These are phyloP conservation scores for Rhogogaster chlorosoma DNA, from an alignment of 2,888 invertebrate species.

Conservation along the genomic window DNA sequence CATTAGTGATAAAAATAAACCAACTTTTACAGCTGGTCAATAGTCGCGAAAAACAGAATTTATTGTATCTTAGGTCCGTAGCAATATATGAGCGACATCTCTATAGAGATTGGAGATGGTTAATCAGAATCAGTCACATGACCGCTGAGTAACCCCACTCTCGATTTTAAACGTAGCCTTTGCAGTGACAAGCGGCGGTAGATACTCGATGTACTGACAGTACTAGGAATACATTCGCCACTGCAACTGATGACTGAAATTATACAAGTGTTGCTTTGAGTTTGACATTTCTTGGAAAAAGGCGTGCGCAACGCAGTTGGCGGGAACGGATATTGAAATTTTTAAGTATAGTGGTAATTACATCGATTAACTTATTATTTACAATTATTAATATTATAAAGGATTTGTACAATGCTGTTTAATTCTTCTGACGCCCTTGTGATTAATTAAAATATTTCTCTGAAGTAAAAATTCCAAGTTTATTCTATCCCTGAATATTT, in stretches of 20 bases:
- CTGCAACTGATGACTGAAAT: not conserved
- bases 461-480: too few relatives aligned
- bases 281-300: not conserved
- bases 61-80: not conserved
- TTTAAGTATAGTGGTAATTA: not conserved
- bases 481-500: too few relatives aligned
- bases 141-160: constrained; percentile 12
- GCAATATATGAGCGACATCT: not conserved
- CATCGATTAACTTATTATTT: not conserved
- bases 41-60: not conserved
- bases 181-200: not conserved
- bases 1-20: not conserved
- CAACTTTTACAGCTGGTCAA: not conserved
- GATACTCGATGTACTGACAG: constrained; percentile 18
- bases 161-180: not conserved
- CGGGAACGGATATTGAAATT: constrained; percentile 5
- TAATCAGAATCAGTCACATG: constrained; percentile 31
- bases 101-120: not conserved
- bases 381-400: not conserved
- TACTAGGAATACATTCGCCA: not conserved
- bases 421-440: not conserved
- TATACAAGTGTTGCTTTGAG: not conserved
- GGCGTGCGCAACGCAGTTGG: constrained; percentile 8
- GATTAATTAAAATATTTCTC: not conserved
- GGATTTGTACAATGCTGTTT: not conserved